A percentile compares a stretch with the other conserved stretches of the same genome.
phyloP scores from a whole-genome alignment of 2,797 vertebrate genomes.

The Oreochromis mossambicus region DNA sequence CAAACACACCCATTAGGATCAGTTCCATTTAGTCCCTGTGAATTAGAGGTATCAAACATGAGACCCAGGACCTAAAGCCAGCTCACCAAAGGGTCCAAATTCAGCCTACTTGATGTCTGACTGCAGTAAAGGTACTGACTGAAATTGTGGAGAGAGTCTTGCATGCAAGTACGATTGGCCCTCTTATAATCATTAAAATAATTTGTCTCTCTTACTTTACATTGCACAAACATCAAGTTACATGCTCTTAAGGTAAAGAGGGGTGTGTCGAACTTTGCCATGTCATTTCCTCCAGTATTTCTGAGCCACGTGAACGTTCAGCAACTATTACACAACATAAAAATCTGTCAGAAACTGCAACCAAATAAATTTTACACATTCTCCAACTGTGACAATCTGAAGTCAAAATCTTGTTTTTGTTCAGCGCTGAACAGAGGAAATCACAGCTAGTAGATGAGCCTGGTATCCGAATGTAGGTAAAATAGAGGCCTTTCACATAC shows the following conservation, averaged over 20 bases:
- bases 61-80: accelerated
- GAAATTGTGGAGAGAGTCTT: not conserved
- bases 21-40: slow-evolving; percentile 9
- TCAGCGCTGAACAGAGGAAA: not conserved
- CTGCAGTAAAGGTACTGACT: not conserved
- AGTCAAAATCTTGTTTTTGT: not conserved
- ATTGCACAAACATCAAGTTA: not conserved
- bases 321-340: not conserved
- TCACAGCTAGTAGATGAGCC: not conserved
- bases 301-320: not conserved
- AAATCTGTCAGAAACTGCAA: not conserved
- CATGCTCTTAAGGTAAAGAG: not conserved
- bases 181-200: not conserved
- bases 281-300: not conserved
- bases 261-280: not conserved
- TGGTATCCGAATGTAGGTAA: not conserved
- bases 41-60: not conserved
- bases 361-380: not conserved
- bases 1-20: slow-evolving; percentile 35
- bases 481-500: not conserved
- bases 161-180: not conserved
- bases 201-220: not conserved
- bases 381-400: not conserved
- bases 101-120: not conserved
- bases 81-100: not conserved